phyloP scores from a whole-genome alignment of 2,113 vertebrate species.

The Dissostichus mawsoni region DNA sequence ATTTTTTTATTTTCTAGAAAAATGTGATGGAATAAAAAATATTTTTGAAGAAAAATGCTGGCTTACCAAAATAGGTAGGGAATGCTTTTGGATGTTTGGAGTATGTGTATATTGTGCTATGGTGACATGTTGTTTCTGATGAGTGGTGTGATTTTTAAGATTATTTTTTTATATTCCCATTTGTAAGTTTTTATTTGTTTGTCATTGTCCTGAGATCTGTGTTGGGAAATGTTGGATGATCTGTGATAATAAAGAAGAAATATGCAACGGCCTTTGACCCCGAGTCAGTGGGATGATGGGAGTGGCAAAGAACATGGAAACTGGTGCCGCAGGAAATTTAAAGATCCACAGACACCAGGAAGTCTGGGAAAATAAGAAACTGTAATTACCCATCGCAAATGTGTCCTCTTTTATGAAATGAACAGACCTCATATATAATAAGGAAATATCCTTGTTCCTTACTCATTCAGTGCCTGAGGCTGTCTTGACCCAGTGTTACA shows the following conservation, averaged over 20 bases:
- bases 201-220: slow-evolving; percentile 76
- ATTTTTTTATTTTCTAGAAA: slow-evolving; percentile 80
- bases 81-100: slow-evolving; percentile 75
- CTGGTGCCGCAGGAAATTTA: neutral
- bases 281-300: slow-evolving; percentile 31
- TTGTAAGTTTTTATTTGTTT: slow-evolving; percentile 76
- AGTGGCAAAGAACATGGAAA: neutral
- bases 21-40: slow-evolving; percentile 58
- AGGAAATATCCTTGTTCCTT: neutral
- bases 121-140: slow-evolving; percentile 68
- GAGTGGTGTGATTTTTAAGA: slow-evolving; percentile 75
- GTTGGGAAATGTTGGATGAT: slow-evolving; percentile 80
- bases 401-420: neutral
- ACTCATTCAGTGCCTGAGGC: neutral
- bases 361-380: neutral
- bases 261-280: slow-evolving; percentile 73
- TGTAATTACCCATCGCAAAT: neutral
- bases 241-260: slow-evolving; percentile 83
- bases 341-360: neutral
- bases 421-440: neutral
- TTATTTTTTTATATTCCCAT: slow-evolving; percentile 70
- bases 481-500: neutral
- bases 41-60: slow-evolving; percentile 82
- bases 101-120: slow-evolving; percentile 72
- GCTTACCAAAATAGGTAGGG: slow-evolving; percentile 73